Evolutionary conservation across 2,113 vertebrate genomes (phyloP).

Genomic region (Odocoileus hemionus): DNA sequence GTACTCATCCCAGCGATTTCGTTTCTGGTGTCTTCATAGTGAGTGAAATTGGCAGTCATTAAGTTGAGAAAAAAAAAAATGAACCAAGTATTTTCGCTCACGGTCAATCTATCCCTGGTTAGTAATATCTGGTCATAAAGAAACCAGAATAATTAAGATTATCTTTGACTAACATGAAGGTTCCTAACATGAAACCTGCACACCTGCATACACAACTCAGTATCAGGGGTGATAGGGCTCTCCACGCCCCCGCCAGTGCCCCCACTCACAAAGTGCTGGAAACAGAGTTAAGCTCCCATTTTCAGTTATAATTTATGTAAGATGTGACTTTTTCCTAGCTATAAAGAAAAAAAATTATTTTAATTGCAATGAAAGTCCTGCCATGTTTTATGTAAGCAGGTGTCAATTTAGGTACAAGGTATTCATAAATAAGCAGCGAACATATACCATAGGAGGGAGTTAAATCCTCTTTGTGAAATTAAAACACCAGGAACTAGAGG

Average conservation of each 20-base stretch:
- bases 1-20: background rate
- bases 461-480: background rate
- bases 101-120: background rate
- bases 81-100: conserved; percentile 12
- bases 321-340: background rate
- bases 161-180: background rate
- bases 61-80: background rate
- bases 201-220: background rate
- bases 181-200: background rate
- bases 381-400: background rate
- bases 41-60: background rate
- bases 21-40: background rate
- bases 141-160: background rate
- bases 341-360: background rate
- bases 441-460: background rate
- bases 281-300: background rate
- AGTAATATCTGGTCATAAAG: background rate
- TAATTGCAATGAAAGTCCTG: background rate
- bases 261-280: background rate
- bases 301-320: conserved; percentile 27
- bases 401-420: background rate
- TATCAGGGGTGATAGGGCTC: background rate
- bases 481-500: background rate
- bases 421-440: background rate
- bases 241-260: background rate